These are phyloP conservation scores for Lepus timidus DNA, from an alignment of 2,113 vertebrate genomes.

Conservation along the genomic window DNA sequence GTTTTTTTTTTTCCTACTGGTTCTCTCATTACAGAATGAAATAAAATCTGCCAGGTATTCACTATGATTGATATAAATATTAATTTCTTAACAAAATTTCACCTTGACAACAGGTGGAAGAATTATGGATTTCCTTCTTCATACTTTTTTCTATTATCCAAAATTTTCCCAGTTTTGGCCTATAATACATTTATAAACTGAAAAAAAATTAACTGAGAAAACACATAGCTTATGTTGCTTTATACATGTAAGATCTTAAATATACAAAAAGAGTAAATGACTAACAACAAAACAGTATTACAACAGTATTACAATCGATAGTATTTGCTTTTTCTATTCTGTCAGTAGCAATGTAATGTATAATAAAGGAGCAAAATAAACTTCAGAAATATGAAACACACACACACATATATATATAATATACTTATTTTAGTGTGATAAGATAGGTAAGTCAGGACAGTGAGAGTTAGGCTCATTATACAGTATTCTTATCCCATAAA, in stretches of 20 bases:
- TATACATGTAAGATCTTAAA: not conserved
- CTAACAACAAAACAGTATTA: not conserved
- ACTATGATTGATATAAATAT: conserved; percentile 41
- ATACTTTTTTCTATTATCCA: not conserved
- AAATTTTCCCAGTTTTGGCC: not conserved
- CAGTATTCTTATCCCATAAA: conserved; percentile 59
- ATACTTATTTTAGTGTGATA: conserved; percentile 31
- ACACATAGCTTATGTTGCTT: not conserved
- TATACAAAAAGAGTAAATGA: conserved; percentile 22
- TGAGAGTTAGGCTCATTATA: conserved; percentile 47
- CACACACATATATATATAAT: not conserved
- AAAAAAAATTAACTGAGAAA: conserved; percentile 51
- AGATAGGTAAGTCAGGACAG: conserved; percentile 8
- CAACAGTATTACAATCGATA: not conserved
- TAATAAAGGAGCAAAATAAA: conserved; percentile 31
- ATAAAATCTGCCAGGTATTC: conserved; percentile 11
- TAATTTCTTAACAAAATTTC: conserved; percentile 39
- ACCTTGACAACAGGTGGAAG: not conserved
- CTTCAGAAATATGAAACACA: conserved; percentile 20
- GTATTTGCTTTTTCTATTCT: conserved; percentile 26
- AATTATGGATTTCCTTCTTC: not conserved
- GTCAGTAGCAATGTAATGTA: not conserved
- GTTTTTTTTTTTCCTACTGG: not conserved
- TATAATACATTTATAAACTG: not conserved
- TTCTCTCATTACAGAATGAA: not conserved